phyloP scores from a whole-genome alignment of 2,113 vertebrate species.

The Gobius niger region DNA sequence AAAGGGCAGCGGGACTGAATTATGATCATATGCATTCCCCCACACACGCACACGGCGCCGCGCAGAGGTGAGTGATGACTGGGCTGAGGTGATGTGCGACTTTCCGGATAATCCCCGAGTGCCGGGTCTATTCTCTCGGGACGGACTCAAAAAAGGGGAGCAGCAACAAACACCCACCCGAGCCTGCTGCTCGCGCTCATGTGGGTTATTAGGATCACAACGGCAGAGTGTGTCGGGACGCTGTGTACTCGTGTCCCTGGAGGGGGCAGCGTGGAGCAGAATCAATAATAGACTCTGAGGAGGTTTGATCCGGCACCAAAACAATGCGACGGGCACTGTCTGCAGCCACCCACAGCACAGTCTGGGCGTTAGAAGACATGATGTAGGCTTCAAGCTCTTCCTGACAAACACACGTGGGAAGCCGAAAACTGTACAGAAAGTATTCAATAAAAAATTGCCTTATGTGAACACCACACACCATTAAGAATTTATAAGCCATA shows the following conservation, averaged over 20 bases:
- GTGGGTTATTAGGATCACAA: constrained; percentile 40
- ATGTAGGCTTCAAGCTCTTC: constrained; percentile 54
- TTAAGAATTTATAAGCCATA: no score
- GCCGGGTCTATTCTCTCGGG: constrained; percentile 39
- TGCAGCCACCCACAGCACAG: constrained; percentile 44
- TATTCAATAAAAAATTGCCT: no score
- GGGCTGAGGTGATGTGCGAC: constrained; percentile 46
- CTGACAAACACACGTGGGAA: constrained; percentile 28
- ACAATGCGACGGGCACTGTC: constrained; percentile 15
- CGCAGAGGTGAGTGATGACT: constrained; percentile 53
- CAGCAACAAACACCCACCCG: constrained; percentile 48
- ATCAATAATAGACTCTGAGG: constrained; percentile 56
- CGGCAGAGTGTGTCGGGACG: constrained; percentile 23
- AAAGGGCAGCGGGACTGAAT: constrained; percentile 1
- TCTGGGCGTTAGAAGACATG: constrained; percentile 46
- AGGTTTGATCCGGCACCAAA: constrained; percentile 52
- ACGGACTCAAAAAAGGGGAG: constrained; percentile 35
- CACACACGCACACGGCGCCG: neutral
- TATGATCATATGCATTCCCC: constrained; percentile 11
- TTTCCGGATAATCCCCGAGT: constrained; percentile 51
- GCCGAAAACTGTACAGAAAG: neutral
- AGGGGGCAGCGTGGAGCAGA: constrained; percentile 35
- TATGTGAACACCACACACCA: no score
- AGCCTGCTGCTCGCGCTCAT: constrained; percentile 25
- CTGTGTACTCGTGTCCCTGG: constrained; percentile 29